phyloP scores from a whole-genome alignment of 2,888 invertebrate genomes.

The Gymnocheta viridis region DNA sequence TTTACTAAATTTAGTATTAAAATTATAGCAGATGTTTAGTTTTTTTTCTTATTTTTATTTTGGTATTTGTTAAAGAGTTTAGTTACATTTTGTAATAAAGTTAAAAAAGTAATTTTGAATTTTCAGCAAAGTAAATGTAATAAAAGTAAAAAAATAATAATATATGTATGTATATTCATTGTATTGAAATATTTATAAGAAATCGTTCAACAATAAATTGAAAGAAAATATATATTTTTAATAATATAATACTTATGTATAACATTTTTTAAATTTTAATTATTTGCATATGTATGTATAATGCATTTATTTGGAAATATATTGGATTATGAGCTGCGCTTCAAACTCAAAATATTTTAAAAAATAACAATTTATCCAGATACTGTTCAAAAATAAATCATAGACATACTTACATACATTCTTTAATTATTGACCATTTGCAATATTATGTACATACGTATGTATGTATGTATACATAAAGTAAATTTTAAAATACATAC shows the following conservation, averaged over 20 bases:
- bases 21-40: conserved; percentile 49
- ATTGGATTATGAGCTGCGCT: background rate
- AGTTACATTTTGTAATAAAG: conserved; percentile 22
- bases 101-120: conserved; percentile 15
- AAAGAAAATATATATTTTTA: conserved; percentile 1
- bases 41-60: conserved; percentile 10
- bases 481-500: too few relatives aligned
- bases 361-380: too few relatives aligned
- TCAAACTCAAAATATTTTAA: background rate
- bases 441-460: too few relatives aligned
- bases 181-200: conserved; percentile 22
- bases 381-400: too few relatives aligned
- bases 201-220: conserved; percentile 3
- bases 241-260: conserved; percentile 39
- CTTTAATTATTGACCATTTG: too few relatives aligned
- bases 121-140: conserved; percentile 29
- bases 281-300: background rate
- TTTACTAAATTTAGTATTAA: conserved; percentile 59
- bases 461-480: too few relatives aligned
- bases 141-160: conserved; percentile 21
- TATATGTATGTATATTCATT: too few relatives aligned
- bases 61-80: conserved; percentile 31
- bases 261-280: conserved; percentile 23
- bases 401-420: too few relatives aligned
- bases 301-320: background rate